These are phyloP conservation scores for Cydia strobilella DNA, from an alignment of 1,140 invertebrate species.

Conservation along the genomic window DNA sequence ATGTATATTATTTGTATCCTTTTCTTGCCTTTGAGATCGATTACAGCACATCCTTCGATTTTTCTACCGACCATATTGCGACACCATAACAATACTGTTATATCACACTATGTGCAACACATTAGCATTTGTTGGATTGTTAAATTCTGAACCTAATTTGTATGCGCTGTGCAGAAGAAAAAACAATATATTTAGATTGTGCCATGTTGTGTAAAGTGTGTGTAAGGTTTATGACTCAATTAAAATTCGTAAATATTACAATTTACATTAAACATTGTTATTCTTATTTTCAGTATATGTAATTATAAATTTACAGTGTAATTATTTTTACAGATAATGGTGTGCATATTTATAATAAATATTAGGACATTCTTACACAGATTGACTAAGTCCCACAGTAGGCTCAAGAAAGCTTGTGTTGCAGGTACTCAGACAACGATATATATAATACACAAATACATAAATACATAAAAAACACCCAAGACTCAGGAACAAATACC, in stretches of 20 bases:
- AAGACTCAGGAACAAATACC: too few relatives aligned
- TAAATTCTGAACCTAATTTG: conserved; percentile 2
- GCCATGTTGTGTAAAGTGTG: not conserved
- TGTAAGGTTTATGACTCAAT: conserved; percentile 37
- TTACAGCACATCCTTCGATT: conserved; percentile 44
- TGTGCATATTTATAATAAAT: too few relatives aligned
- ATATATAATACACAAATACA: too few relatives aligned
- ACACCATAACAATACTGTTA: conserved; percentile 39
- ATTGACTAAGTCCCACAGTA: too few relatives aligned
- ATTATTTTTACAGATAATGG: too few relatives aligned
- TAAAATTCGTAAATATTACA: conserved; percentile 4
- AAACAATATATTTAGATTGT: not conserved
- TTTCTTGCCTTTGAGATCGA: not conserved
- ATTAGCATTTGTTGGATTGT: not conserved
- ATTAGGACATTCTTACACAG: too few relatives aligned
- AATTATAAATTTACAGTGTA: not conserved
- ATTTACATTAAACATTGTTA: too few relatives aligned
- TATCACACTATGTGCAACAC: conserved; percentile 3
- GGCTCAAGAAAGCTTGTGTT: too few relatives aligned
- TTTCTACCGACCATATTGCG: conserved; percentile 42
- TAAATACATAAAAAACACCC: too few relatives aligned
- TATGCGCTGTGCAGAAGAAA: not conserved
- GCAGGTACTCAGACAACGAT: too few relatives aligned
- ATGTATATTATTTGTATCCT: not conserved
- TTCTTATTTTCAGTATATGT: not conserved